Evolutionary conservation across 37 sponge, comb jelly and placozoan genomes (phyloP).

Genomic region (Eunapius fragilis): DNA sequence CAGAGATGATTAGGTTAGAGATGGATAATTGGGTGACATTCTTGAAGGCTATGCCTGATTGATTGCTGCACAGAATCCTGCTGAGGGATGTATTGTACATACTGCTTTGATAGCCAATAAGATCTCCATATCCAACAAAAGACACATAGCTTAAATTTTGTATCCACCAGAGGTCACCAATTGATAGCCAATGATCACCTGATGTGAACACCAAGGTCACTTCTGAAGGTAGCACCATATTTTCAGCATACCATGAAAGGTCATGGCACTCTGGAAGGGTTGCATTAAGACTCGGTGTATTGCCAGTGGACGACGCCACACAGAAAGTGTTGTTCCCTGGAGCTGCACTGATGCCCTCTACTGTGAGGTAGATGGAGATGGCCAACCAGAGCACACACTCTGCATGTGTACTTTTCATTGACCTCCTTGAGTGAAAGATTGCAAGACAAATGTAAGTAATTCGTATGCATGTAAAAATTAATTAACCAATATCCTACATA

Average conservation of each 20-base stretch:
- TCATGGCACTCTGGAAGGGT: background rate
- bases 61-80: background rate
- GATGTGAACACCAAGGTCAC: background rate
- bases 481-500: no score
- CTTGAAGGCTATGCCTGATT: background rate
- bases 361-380: background rate
- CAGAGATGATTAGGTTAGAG: background rate
- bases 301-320: background rate
- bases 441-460: no score
- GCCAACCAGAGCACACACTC: background rate
- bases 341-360: background rate
- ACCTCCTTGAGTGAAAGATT: background rate
- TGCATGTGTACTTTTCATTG: background rate
- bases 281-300: background rate
- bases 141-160: background rate
- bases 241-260: background rate
- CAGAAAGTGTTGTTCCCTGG: background rate
- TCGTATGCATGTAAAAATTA: no score
- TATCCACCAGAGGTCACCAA: background rate
- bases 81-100: background rate
- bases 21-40: background rate
- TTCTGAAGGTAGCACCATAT: background rate
- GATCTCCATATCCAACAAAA: background rate
- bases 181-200: background rate
- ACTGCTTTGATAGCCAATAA: background rate